Evolutionary conservation across 2,113 vertebrate genomes (phyloP), one percentile per base, ranked within the genome.

Genomic region (Zosterops hypoxanthus): DNA sequence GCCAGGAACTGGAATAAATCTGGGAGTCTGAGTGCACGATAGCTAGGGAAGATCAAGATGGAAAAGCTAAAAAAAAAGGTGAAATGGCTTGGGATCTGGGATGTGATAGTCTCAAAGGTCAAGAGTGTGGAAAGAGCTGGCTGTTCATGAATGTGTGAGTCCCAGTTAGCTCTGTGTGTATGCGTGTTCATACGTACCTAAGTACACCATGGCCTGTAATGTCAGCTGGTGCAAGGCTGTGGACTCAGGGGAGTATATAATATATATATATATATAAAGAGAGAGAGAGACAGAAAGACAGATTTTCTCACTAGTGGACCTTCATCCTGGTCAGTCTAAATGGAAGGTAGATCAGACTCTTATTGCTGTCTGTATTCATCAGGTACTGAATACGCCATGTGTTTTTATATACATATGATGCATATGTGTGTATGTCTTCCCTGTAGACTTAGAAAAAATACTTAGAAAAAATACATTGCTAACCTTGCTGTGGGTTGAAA

Each of bases 111-210:
- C 17, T 83, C 24, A 79, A 6, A 71, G 19, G 8, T 76, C 22
- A 87, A 68, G 39, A 70, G 4, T 19, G 26, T 0, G 5, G 26
- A 14, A 66, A 55, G 12, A 50, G 1, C 5, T 46, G 25, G 20
- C 13, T 78, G 25, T 4, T 34, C 9, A 18, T 28, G 11, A 68
- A 7, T 39, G 24, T 16, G 7, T 25, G 14, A 68, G 16, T 56
- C 21, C 3, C 24, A 44, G 23, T 9, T 17, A 26, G 12, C 5
- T 23, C 2, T 42, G 6, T 34, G 21, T 31, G 11, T 41, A 8
- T 60, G 10, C 7, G 10, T 16, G 19, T 42, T 18, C 11, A 5
- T 10, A 8, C 1, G 5, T 10, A 11, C 25, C 6, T 9, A 4
- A 50, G 16, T n/a, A 69, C 12, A 11, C 1, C 1, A 11, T 3